A percentile compares a stretch with the other conserved stretches of the same genome.
Conservation (phyloP, 2,797 vertebrate genomes). For the Cephalopachus bancanus region DNA sequence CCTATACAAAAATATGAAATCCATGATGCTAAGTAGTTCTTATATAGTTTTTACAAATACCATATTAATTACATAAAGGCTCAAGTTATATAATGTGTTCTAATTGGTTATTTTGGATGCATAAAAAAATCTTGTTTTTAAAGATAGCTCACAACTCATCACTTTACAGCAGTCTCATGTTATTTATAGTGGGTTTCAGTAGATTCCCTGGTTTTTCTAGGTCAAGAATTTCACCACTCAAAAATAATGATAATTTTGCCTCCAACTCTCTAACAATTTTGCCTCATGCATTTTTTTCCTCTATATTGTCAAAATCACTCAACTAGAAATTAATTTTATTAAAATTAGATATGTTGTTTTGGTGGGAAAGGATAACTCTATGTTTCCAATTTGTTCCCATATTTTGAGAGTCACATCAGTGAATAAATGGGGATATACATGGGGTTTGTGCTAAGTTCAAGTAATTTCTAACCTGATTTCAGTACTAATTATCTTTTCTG, state of each 20-base stretch:
- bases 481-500: constrained; percentile 34
- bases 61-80: not conserved
- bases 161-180: not conserved
- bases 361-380: not conserved
- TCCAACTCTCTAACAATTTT: not conserved
- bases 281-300: not conserved
- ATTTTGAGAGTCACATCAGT: not conserved
- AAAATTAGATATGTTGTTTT: not conserved
- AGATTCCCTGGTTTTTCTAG: not conserved
- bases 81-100: not conserved
- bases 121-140: constrained; percentile 10
- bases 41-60: not conserved
- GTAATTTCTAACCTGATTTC: not conserved
- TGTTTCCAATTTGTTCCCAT: not conserved
- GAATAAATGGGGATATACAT: not conserved
- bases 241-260: constrained; percentile 34
- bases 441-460: not conserved
- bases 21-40: not conserved
- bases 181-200: not conserved
- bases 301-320: not conserved
- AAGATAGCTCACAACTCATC: not conserved
- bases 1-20: not conserved
- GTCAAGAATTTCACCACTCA: not conserved
- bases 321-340: not conserved
- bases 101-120: not conserved